phyloP scores from a whole-genome alignment of 2,888 invertebrate species.

The Salticus scenicus region DNA sequence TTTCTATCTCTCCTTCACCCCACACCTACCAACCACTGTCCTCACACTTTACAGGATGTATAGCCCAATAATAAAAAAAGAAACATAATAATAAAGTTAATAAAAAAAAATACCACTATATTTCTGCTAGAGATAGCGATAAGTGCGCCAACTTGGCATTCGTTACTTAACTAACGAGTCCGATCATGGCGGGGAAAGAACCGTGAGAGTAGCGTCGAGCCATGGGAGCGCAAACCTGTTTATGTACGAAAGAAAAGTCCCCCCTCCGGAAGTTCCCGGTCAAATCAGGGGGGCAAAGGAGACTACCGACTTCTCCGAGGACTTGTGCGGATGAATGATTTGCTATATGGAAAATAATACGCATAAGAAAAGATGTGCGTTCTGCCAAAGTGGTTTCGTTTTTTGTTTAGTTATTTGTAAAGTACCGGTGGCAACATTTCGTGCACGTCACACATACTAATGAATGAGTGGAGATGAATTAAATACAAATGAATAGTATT shows the following conservation, averaged over 20 bases:
- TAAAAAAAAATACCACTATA: no score
- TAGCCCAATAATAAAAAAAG: no score
- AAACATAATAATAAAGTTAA: no score
- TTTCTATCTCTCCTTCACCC: no score
- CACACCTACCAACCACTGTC: no score
- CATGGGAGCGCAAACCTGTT: constrained; percentile 70
- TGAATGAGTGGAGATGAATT: not conserved
- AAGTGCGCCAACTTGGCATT: not conserved
- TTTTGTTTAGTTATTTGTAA: constrained; percentile 37
- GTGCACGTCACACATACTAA: not conserved
- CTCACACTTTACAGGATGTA: no score
- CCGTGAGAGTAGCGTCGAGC: constrained; percentile 64
- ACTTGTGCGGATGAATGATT: constrained; percentile 61
- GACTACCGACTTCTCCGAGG: constrained; percentile 38
- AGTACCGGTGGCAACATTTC: constrained; percentile 25
- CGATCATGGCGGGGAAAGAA: constrained; percentile 62
- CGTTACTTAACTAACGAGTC: constrained; percentile 58
- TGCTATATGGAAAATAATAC: constrained; percentile 61
- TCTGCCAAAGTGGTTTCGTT: constrained; percentile 26
- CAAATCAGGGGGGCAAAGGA: constrained; percentile 44
- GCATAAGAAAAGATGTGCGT: constrained; percentile 32
- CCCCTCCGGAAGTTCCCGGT: constrained; percentile 66
- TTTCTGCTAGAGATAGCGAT: constrained; percentile 30
- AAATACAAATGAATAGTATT: not conserved
- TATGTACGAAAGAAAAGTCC: constrained; percentile 52